phyloP scores from a whole-genome alignment of 2,797 vertebrate species.

The Eulemur albifrons region DNA sequence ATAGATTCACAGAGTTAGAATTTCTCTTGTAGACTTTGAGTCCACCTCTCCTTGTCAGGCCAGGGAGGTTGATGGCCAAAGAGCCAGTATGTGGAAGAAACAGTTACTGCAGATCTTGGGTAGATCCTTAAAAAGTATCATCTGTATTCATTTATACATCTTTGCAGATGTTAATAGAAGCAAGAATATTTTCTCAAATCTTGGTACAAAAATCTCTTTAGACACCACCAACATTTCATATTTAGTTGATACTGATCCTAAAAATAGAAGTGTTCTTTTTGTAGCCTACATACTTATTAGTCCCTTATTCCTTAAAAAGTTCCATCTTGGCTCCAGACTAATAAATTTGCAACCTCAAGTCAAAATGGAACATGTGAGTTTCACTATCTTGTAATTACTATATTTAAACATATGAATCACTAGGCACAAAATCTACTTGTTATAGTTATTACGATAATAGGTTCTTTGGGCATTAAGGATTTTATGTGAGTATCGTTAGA shows the following conservation, averaged over 20 bases:
- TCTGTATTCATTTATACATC: background rate
- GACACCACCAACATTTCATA: background rate
- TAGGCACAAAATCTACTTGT: conserved; percentile 22
- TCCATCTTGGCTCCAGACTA: background rate
- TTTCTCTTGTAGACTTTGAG: background rate
- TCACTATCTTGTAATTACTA: conserved; percentile 32
- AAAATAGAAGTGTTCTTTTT: conserved; percentile 43
- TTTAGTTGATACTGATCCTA: background rate
- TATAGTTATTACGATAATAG: conserved; percentile 50
- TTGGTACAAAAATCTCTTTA: background rate
- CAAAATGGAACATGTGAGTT: conserved; percentile 49
- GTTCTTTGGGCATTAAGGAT: conserved; percentile 39
- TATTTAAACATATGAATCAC: conserved; percentile 33
- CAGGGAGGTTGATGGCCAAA: background rate
- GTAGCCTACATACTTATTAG: background rate
- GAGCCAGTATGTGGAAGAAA: background rate
- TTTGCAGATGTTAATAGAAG: background rate
- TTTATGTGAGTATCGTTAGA: conserved; percentile 43
- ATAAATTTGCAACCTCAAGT: conserved; percentile 17
- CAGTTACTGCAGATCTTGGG: background rate
- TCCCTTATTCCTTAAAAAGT: conserved; percentile 33
- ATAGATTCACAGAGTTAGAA: background rate
- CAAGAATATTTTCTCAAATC: conserved; percentile 39
- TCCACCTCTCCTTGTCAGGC: background rate
- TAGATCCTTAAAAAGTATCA: background rate